phyloP scores from a whole-genome alignment of 2,113 vertebrate genomes.

The Gorsachius goisagi region DNA sequence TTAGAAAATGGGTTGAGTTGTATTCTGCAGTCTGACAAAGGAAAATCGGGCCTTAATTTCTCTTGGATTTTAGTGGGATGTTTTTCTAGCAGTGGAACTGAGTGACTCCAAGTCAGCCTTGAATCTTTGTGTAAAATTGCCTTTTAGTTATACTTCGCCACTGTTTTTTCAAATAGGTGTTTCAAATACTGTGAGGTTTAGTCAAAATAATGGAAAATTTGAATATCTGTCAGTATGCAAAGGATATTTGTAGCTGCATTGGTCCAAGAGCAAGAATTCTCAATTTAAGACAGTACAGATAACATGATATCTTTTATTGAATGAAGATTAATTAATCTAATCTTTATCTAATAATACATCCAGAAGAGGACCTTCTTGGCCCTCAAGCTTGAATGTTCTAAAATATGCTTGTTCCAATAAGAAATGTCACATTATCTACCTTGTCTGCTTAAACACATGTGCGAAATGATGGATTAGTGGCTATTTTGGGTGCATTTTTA shows the following conservation, averaged over 20 bases:
- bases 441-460: background rate
- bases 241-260: background rate
- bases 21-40: background rate
- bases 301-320: background rate
- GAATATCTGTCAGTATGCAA: background rate
- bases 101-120: background rate
- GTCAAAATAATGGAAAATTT: background rate
- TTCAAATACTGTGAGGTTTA: background rate
- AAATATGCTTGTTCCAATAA: background rate
- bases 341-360: background rate
- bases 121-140: background rate
- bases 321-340: background rate
- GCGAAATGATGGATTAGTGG: constrained; percentile 29
- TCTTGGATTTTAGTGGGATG: background rate
- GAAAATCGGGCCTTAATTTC: background rate
- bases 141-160: background rate
- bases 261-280: background rate
- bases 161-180: background rate
- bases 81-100: background rate
- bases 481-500: constrained; percentile 47
- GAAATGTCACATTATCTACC: constrained; percentile 12
- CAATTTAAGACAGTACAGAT: background rate
- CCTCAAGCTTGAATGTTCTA: background rate
- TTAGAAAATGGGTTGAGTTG: background rate
- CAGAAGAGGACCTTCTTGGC: background rate